Evolutionary conservation across 1,140 invertebrate genomes (phyloP), one percentile per base, ranked within the genome.

Genomic region (Papilio dardanus): DNA sequence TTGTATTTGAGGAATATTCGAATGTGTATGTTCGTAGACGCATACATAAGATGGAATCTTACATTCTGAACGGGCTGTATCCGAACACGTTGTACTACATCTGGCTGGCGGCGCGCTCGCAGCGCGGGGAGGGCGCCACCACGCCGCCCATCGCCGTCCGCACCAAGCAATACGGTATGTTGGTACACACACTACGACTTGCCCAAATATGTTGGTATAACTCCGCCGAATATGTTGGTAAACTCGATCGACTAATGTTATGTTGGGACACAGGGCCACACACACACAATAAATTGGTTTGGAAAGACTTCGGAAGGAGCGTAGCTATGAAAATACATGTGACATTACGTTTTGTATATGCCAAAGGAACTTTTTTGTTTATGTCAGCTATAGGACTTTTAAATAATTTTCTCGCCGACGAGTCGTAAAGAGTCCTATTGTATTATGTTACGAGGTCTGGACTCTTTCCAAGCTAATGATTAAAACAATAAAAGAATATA

Each of bases 161-260:
- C 92, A 99, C 98, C 35, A 98, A 98, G 90, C 97, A 98, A 96
- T 99, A 98, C 95, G 97, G 98, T 99, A 98, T 97, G 98, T 95
- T 33, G 30, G 28, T 73, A 54, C 71, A 30, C 24, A 2, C 10
- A 21, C 33, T 30, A 8, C 54, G 28, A 62, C 71, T 31, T 30
- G 74, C 24, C 71, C 97, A 98, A 99, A 98, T n/a, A n/a, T n/a
- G n/a, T 97, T 28, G 33, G 28, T 73, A 54, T 30, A 5, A 42
- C 37, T 14, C 10, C 12, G 24, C 46, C 24, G 62, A 33, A 42
- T 71, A 98, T 97, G 97, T 95, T 31, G 28, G 40, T 71, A 54
- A 10, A 35, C 0, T n/a, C 31, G 16, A 19, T 12, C 33, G 54
- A 30, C 58, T 71, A 30, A 33, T 67, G 42, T 46, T 46, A 46